Percentiles rank a stretch among this genome's conserved stretches.
Evolutionary conservation across 92 coral and sea anemone species (phyloP).

Genomic region (Chrysogorgia sp.): DNA sequence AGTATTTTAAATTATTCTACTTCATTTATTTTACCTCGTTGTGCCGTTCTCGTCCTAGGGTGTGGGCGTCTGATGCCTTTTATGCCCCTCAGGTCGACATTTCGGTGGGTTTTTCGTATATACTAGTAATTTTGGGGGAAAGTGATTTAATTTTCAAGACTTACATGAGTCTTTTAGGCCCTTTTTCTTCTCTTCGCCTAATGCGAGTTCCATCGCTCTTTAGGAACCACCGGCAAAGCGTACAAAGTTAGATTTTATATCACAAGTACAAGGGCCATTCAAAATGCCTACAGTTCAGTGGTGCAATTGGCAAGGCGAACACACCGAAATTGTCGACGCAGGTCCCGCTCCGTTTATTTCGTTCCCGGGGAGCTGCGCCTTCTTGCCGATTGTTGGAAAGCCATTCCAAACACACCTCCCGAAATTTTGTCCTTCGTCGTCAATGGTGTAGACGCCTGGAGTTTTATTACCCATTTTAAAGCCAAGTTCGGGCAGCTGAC

Average conservation of each 20-base stretch:
- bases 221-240: background rate
- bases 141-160: background rate
- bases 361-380: conserved; percentile 51
- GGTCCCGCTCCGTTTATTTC: background rate
- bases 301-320: conserved; percentile 54
- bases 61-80: conserved; percentile 23
- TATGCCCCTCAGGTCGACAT: conserved; percentile 29
- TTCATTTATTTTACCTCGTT: background rate
- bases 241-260: background rate
- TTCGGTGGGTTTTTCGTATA: conserved; percentile 1
- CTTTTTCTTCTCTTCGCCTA: too few relatives aligned
- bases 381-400: conserved; percentile 46
- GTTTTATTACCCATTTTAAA: conserved; percentile 53
- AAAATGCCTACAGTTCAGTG: too few relatives aligned
- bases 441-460: conserved; percentile 43
- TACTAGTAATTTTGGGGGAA: background rate
- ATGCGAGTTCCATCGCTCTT: background rate
- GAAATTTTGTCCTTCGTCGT: conserved; percentile 38
- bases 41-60: conserved; percentile 8
- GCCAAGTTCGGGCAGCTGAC: conserved; percentile 52
- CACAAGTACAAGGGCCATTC: background rate
- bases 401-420: conserved; percentile 37
- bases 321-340: conserved; percentile 13
- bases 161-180: background rate
- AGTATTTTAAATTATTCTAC: background rate